Evolutionary conservation across 2,888 invertebrate species (phyloP).

Genomic region (Pheosia tremula): DNA sequence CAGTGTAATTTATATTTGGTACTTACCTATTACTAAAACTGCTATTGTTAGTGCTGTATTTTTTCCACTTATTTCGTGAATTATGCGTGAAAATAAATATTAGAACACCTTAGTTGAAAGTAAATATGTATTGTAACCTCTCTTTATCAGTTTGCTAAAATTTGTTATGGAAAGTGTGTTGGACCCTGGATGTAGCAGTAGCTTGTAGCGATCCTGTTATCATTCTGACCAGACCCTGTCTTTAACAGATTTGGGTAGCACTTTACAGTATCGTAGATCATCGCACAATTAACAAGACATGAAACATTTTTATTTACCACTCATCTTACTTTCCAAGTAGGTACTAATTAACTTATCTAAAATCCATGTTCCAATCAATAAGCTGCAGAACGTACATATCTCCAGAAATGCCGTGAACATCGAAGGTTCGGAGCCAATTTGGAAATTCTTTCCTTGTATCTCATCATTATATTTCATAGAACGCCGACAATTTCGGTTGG

Average conservation of each 20-base stretch:
- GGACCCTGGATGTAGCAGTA: no score
- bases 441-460: slow-evolving; percentile 50
- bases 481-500: slow-evolving; percentile 46
- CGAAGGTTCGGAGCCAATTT: slow-evolving; percentile 49
- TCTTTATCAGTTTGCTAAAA: no score
- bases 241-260: no score
- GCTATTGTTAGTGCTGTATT: background rate
- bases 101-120: no score
- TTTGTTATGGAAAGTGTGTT: no score
- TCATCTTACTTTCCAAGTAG: background rate
- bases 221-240: no score
- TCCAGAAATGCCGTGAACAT: slow-evolving; percentile 41
- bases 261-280: no score
- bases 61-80: no score
- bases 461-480: slow-evolving; percentile 59
- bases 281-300: background rate
- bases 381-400: slow-evolving; percentile 20
- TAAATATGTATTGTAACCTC: no score
- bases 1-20: background rate
- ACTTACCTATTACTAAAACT: background rate
- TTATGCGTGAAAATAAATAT: no score
- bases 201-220: no score
- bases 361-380: background rate
- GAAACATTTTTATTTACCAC: background rate
- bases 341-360: slow-evolving; percentile 1